Percentiles rank a stretch among this genome's conserved stretches.
Conservation (phyloP, 2,797 vertebrate species). For the Phataginus tetradactyla region DNA sequence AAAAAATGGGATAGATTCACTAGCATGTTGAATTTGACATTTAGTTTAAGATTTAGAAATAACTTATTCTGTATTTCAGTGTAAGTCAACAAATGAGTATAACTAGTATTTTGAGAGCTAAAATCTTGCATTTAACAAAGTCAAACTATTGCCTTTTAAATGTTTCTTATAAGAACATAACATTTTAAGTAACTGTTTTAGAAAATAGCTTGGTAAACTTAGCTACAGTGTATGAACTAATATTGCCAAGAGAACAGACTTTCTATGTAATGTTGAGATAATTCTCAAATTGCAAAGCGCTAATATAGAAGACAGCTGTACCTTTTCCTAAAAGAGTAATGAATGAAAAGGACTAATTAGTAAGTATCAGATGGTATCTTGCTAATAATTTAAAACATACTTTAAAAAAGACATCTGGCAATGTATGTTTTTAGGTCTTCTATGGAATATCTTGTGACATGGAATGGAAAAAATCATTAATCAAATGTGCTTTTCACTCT, state of each 20-base stretch:
- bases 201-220: constrained; percentile 45
- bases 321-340: constrained; percentile 2
- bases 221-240: background rate
- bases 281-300: constrained; percentile 43
- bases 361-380: background rate
- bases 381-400: constrained; percentile 26
- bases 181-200: constrained; percentile 15
- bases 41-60: constrained; percentile 26
- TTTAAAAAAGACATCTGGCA: constrained; percentile 17
- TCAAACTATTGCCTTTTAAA: background rate
- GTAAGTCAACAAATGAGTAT: background rate
- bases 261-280: constrained; percentile 22
- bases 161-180: constrained; percentile 14
- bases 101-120: constrained; percentile 31
- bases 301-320: background rate
- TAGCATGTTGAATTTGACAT: constrained; percentile 7
- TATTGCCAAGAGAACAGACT: constrained; percentile 3
- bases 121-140: background rate
- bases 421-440: background rate
- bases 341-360: background rate
- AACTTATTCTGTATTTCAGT: background rate
- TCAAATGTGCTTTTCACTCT: constrained; percentile 34
- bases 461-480: constrained; percentile 43
- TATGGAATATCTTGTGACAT: background rate
- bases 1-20: background rate